These are phyloP conservation scores for Pogonophryne albipinna DNA, from an alignment of 2,797 vertebrate species.

Conservation along the genomic window DNA sequence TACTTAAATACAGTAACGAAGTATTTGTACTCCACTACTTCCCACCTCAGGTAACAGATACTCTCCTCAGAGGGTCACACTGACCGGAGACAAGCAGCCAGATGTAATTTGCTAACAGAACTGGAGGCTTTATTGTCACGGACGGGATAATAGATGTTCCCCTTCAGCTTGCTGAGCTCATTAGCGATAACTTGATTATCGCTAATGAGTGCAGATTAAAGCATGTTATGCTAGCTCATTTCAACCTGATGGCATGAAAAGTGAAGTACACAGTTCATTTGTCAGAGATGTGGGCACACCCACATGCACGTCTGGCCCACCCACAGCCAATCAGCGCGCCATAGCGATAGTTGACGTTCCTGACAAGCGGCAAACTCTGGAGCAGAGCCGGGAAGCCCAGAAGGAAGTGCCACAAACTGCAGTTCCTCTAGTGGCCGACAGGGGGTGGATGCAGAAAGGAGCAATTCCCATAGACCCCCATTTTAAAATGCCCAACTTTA, in stretches of 20 bases:
- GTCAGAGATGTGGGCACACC: neutral
- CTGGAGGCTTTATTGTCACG: slow-evolving; percentile 48
- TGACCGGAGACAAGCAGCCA: slow-evolving; percentile 27
- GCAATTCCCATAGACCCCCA: too few relatives aligned
- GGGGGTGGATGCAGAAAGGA: too few relatives aligned
- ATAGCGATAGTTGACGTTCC: too few relatives aligned
- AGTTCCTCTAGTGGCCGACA: too few relatives aligned
- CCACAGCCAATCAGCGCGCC: too few relatives aligned
- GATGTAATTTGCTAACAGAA: slow-evolving; percentile 34
- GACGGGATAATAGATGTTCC: slow-evolving; percentile 45
- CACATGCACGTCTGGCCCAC: too few relatives aligned
- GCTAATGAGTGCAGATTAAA: slow-evolving; percentile 56
- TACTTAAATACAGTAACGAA: too few relatives aligned
- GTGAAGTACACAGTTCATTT: slow-evolving; percentile 38
- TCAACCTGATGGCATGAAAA: slow-evolving; percentile 48
- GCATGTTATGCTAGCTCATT: slow-evolving; percentile 48
- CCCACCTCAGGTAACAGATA: slow-evolving; percentile 8
- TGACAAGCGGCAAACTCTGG: too few relatives aligned
- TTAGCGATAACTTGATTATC: slow-evolving; percentile 64
- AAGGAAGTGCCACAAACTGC: too few relatives aligned
- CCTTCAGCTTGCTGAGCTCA: slow-evolving; percentile 53
- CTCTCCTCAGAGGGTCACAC: slow-evolving; percentile 27
- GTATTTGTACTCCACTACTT: too few relatives aligned
- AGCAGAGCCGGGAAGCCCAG: too few relatives aligned
- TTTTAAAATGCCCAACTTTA: too few relatives aligned